A percentile compares a stretch with the other conserved stretches of the same genome.
phyloP scores from a whole-genome alignment of 2,113 vertebrate genomes.

The Acanthochromis polyacanthus region DNA sequence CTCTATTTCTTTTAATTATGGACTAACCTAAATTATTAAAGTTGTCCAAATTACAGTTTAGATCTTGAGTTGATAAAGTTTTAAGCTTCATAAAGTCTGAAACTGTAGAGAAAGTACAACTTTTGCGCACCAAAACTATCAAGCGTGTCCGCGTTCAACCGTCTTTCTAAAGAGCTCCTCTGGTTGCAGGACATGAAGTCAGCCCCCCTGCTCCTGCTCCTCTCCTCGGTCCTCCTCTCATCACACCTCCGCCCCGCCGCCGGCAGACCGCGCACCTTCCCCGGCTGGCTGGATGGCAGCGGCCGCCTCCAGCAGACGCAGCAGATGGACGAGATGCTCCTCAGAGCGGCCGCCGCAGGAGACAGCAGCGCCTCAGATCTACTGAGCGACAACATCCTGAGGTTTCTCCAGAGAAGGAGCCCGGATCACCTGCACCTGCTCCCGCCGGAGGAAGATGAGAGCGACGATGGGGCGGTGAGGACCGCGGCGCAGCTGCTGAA shows the following conservation, averaged over 20 bases:
- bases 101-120: no score
- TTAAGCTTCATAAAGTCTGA: no score
- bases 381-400: slow-evolving; percentile 72
- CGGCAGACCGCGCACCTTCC: slow-evolving; percentile 76
- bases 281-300: slow-evolving; percentile 67
- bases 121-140: no score
- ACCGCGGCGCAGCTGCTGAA: slow-evolving; percentile 74
- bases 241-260: slow-evolving; percentile 74
- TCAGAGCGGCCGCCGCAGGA: slow-evolving; percentile 69
- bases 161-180: background rate
- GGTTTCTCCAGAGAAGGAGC: slow-evolving; percentile 69
- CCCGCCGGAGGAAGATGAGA: slow-evolving; percentile 39
- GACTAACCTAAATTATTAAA: no score
- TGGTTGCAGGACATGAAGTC: slow-evolving; percentile 80
- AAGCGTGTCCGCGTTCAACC: no score
- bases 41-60: no score
- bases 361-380: slow-evolving; percentile 68
- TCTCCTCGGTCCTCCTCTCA: slow-evolving; percentile 79
- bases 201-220: slow-evolving; percentile 79
- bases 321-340: slow-evolving; percentile 70
- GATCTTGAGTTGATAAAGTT: no score
- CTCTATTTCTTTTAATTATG: no score
- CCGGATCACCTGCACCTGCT: slow-evolving; percentile 53
- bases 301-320: slow-evolving; percentile 72
- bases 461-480: slow-evolving; percentile 38